Evolutionary conservation across 2,888 invertebrate species (phyloP).

Genomic region (Coleophora flavipennella): DNA sequence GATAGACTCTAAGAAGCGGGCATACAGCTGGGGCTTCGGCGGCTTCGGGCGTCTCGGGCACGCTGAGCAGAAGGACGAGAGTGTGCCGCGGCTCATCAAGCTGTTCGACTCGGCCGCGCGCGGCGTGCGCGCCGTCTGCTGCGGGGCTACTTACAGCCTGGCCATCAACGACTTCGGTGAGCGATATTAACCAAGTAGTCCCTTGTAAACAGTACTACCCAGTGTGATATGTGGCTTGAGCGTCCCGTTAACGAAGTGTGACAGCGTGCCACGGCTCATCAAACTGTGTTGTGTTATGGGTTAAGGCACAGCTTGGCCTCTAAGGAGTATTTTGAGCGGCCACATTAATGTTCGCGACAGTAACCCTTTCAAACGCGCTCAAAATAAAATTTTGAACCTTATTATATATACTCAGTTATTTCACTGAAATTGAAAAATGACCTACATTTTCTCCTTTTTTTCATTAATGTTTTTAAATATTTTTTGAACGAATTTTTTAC

Average conservation of each 20-base stretch:
- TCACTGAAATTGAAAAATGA: too few species aligned
- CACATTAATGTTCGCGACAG: too few species aligned
- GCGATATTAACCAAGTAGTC: too few species aligned
- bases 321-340: constrained; percentile 81
- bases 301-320: constrained; percentile 89
- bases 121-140: constrained; percentile 82
- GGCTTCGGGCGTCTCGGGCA: constrained; percentile 95
- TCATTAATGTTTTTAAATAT: too few species aligned
- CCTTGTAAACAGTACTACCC: too few species aligned
- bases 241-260: too few species aligned
- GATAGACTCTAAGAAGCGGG: constrained; percentile 89
- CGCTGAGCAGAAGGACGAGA: constrained; percentile 93
- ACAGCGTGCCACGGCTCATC: constrained; percentile 87
- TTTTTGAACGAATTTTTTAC: too few species aligned
- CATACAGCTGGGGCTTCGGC: constrained; percentile 96
- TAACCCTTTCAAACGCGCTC: too few species aligned
- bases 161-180: constrained; percentile 84
- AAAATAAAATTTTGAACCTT: too few species aligned
- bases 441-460: too few species aligned
- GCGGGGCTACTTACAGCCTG: constrained; percentile 90
- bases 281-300: constrained; percentile 86
- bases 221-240: too few species aligned
- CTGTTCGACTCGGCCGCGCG: constrained; percentile 89
- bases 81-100: constrained; percentile 88
- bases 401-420: too few species aligned